Evolutionary conservation across 1,140 invertebrate genomes (phyloP).

Genomic region (Hypothenemus hampei): DNA sequence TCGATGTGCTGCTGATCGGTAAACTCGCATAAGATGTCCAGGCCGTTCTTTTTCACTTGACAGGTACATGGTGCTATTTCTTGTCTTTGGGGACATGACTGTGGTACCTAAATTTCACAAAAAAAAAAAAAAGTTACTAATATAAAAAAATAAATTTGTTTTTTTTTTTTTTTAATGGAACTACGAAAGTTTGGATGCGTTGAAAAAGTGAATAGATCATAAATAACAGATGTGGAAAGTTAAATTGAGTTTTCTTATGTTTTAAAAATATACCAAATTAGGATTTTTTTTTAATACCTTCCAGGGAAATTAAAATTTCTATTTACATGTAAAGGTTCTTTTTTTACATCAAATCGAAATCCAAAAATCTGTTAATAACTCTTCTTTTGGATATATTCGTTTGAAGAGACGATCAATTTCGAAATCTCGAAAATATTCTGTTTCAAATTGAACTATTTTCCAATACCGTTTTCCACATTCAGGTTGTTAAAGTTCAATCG

Average conservation of each 20-base stretch:
- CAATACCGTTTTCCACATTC: no score
- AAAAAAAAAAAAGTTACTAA: not conserved
- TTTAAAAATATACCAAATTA: no score
- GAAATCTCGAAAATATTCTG: no score
- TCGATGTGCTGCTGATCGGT: constrained; percentile 69
- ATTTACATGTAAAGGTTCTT: no score
- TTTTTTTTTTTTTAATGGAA: not conserved
- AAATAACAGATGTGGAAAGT: not conserved
- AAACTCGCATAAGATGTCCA: constrained; percentile 81
- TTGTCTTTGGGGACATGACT: constrained; percentile 64
- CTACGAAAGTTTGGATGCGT: not conserved
- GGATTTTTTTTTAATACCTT: no score
- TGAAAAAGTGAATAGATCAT: not conserved
- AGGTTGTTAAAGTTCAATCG: no score
- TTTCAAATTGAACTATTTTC: no score
- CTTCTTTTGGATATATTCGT: no score
- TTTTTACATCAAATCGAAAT: no score
- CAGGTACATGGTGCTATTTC: constrained; percentile 77
- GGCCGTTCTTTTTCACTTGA: constrained; percentile 75
- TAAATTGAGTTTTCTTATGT: not conserved
- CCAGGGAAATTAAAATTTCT: no score
- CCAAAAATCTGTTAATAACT: no score
- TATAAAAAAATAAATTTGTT: not conserved
- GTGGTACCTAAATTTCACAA: constrained; percentile 42
- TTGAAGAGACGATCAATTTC: no score